Evolutionary conservation across 2,113 vertebrate species (phyloP).

Genomic region (Otocyon megalotis): DNA sequence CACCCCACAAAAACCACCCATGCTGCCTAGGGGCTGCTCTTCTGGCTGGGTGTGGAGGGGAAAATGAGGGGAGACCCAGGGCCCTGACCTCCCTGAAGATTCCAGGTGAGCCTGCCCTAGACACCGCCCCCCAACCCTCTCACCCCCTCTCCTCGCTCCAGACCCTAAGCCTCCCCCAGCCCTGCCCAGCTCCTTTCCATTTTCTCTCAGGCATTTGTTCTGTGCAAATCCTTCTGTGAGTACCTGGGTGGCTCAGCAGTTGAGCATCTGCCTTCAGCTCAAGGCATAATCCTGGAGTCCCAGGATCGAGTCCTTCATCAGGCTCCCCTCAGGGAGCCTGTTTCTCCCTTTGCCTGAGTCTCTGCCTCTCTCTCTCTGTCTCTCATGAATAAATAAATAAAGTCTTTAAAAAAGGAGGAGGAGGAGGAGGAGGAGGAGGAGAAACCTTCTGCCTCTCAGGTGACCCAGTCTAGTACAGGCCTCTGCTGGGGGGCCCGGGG

Average conservation of each 20-base stretch:
- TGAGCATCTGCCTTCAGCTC: no score
- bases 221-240: background rate
- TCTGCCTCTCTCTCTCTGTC: no score
- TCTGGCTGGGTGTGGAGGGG: background rate
- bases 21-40: background rate
- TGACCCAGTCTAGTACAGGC: background rate
- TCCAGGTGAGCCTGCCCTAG: background rate
- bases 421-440: no score
- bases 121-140: background rate
- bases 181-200: background rate
- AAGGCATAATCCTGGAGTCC: no score
- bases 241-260: no score
- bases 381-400: no score
- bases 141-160: background rate
- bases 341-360: no score
- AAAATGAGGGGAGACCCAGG: background rate
- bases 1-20: background rate
- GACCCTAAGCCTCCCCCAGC: background rate
- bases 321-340: no score
- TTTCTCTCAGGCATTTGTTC: background rate
- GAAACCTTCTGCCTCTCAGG: background rate
- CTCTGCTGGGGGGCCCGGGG: background rate
- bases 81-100: background rate
- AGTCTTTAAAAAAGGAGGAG: no score
- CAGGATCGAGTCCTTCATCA: no score